Conservation (phyloP, 2,888 invertebrate genomes). For the Aelia acuminata region DNA sequence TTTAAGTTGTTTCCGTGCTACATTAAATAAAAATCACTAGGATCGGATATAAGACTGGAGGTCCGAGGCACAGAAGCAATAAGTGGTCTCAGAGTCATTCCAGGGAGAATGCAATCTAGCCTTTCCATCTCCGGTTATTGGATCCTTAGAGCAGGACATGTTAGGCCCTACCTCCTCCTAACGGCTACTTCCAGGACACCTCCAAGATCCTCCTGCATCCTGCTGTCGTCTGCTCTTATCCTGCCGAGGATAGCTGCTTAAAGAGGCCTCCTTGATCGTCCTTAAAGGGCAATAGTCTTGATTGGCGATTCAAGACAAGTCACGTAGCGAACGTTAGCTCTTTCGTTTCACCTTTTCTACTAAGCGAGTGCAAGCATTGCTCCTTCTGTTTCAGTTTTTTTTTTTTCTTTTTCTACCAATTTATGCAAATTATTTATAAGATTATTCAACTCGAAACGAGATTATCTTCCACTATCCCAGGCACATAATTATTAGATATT, state of each 20-base stretch:
- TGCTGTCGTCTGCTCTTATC: conserved; percentile 2
- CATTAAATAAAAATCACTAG: conserved; percentile 6
- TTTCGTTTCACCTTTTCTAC: no score
- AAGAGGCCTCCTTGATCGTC: not conserved
- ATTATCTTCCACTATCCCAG: no score
- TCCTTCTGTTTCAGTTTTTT: no score
- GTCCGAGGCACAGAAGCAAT: not conserved
- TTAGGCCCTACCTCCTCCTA: not conserved
- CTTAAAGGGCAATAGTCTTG: not conserved
- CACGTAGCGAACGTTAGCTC: not conserved
- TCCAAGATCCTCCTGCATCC: not conserved
- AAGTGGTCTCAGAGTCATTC: conserved; percentile 5
- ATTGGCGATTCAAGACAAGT: conserved; percentile 11
- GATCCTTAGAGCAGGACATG: conserved; percentile 6
- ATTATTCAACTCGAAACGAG: no score
- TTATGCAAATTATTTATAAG: no score
- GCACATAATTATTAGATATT: no score
- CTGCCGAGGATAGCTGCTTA: not conserved
- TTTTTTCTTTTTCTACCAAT: no score
- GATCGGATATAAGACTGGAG: not conserved
- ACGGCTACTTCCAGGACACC: conserved; percentile 27
- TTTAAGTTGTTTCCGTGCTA: not conserved
- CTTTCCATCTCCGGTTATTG: conserved; percentile 6
- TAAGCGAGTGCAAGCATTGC: no score
- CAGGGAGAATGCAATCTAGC: not conserved